Evolutionary conservation across 2,113 vertebrate genomes (phyloP), one percentile per base, ranked within the genome.

Genomic region (Pachypanchax playfairii): DNA sequence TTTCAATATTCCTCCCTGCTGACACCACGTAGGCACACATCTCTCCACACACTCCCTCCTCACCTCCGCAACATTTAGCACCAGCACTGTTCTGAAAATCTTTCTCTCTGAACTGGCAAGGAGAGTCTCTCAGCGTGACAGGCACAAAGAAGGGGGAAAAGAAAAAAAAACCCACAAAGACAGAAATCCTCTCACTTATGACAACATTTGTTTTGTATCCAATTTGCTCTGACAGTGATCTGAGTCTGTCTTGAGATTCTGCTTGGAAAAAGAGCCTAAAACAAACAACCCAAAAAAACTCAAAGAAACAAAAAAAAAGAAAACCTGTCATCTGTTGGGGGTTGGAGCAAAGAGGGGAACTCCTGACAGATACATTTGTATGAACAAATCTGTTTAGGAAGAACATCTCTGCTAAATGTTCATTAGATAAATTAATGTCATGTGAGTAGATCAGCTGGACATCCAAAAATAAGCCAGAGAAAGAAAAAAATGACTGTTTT

Each of bases 401-500:
- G 59, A 71, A 73, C 55, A 77, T 88, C 82, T 77, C 67, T 80
- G 77, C 71, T 79, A 82, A 85, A 81, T 64, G 64, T 81, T 86
- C 86, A 89, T 90, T 89, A 88, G 84, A 89, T 66, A 85, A 80
- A 89, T 88, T 86, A 84, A 77, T 35, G 71, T 86, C 83, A 86
- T 87, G 86, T 75, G 84, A 86, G 83, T 70, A 82, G 73, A 89
- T 89, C 85, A 88, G 81, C 84, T 86, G 88, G 81, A 87, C 83
- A 77, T 68, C 75, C 79, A 84, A 84, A 84, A 83, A 86, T 79
- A 81, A 90, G 83, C 72, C 77, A 81, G 76, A 69, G 75, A 85
- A 65, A 54, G 73, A 73, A 73, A 84, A 77, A 82, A 85, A 85
- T 84, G 78, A 87, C 78, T 73, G 78, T 80, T 71, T 64, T 79